Conservation (phyloP, 1,140 invertebrate species). For the Trichomalopsis sarcophagae region DNA sequence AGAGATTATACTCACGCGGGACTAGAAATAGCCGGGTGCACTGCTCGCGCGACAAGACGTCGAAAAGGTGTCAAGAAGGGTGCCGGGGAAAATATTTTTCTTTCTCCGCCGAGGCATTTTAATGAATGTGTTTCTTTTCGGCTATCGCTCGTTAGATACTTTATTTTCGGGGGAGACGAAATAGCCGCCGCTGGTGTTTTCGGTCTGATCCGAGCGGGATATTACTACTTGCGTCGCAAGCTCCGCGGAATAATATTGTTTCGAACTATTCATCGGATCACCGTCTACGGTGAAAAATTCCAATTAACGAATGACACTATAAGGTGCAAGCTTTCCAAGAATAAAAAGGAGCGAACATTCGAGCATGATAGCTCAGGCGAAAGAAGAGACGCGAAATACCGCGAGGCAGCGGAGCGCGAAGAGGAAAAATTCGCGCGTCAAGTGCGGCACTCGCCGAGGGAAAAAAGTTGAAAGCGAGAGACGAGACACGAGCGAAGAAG, state of each 20-base stretch:
- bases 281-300: too few species aligned
- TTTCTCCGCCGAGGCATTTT: conserved; percentile 10
- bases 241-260: too few species aligned
- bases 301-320: too few species aligned
- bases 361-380: too few species aligned
- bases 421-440: background rate
- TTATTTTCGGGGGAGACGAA: too few species aligned
- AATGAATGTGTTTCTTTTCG: background rate
- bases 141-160: too few species aligned
- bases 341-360: too few species aligned
- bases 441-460: background rate
- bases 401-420: background rate
- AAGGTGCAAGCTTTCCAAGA: too few species aligned
- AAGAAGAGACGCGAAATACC: background rate
- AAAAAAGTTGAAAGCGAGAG: background rate
- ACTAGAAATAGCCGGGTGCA: conserved; percentile 8
- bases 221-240: background rate
- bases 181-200: too few species aligned
- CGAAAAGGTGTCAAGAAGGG: background rate
- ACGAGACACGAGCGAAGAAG: background rate
- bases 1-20: background rate
- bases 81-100: conserved; percentile 21
- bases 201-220: background rate
- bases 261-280: too few species aligned
- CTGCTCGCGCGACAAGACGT: background rate